Conservation (phyloP, 2,888 invertebrate species). For the Empis livida region DNA sequence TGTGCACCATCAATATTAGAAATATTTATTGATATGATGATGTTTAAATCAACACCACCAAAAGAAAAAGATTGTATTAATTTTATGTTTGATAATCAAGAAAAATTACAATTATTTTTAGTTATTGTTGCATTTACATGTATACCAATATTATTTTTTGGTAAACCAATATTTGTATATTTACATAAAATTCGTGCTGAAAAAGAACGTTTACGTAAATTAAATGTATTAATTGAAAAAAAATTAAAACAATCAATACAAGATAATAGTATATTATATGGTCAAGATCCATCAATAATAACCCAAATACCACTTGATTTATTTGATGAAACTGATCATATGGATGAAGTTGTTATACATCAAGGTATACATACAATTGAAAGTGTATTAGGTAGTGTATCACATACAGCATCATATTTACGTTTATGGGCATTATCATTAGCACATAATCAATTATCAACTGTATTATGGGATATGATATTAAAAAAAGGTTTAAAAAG, state of each 20-base stretch:
- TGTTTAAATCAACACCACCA: constrained; percentile 39
- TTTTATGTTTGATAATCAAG: constrained; percentile 57
- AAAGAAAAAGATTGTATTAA: constrained; percentile 34
- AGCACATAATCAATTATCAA: constrained; percentile 84
- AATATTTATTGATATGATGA: constrained; percentile 65
- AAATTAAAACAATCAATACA: constrained; percentile 14
- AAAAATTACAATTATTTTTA: constrained; percentile 55
- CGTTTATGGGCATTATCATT: constrained; percentile 96
- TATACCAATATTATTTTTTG: constrained; percentile 82
- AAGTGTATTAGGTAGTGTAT: constrained; percentile 74
- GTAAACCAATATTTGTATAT: constrained; percentile 68
- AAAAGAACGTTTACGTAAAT: constrained; percentile 19
- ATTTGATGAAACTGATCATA: constrained; percentile 45
- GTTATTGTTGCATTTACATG: constrained; percentile 65
- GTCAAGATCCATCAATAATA: not conserved
- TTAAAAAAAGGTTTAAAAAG: constrained; percentile 55
- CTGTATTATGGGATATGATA: constrained; percentile 90
- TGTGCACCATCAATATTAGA: constrained; percentile 66
- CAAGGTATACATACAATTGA: constrained; percentile 61
- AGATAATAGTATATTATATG: constrained; percentile 21
- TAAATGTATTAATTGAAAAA: constrained; percentile 11
- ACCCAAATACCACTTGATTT: constrained; percentile 33
- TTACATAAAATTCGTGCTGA: constrained; percentile 1
- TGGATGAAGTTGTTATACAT: constrained; percentile 67
- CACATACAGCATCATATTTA: constrained; percentile 96